Percentiles rank a stretch among this genome's conserved stretches.
Conservation (phyloP, 30 jellyfish, hydroid and myxozoan genomes). For the Aurelia sp. region DNA sequence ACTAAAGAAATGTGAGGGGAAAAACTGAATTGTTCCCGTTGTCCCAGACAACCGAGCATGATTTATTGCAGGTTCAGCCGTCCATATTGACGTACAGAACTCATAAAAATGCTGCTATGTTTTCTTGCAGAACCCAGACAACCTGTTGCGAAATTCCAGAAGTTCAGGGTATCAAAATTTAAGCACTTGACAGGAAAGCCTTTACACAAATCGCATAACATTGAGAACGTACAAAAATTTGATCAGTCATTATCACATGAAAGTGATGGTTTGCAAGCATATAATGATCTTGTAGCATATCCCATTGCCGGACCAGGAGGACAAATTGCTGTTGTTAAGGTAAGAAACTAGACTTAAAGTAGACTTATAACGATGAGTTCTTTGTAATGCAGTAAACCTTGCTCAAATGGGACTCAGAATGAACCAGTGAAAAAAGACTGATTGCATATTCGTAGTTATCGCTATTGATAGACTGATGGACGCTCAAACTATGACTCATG, state of each 20-base stretch:
- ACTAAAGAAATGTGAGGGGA: too few relatives aligned
- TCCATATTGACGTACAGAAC: too few relatives aligned
- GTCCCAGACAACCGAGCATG: too few relatives aligned
- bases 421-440: too few relatives aligned
- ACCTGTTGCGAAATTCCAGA: constrained; percentile 51
- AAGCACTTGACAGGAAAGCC: constrained; percentile 84
- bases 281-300: constrained; percentile 77
- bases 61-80: too few relatives aligned
- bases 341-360: background rate
- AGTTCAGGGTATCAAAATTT: constrained; percentile 82
- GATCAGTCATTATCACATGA: constrained; percentile 89
- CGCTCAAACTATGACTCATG: too few relatives aligned
- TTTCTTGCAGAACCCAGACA: constrained; percentile 34
- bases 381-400: too few relatives aligned
- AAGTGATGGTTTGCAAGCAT: constrained; percentile 91
- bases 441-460: too few relatives aligned
- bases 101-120: too few relatives aligned
- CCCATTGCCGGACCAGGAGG: constrained; percentile 99
- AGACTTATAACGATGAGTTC: background rate
- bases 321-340: constrained; percentile 93
- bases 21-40: too few relatives aligned
- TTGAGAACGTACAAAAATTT: constrained; percentile 82
- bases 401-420: too few relatives aligned
- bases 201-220: constrained; percentile 68
- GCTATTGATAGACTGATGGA: too few relatives aligned